phyloP scores from a whole-genome alignment of 1,140 invertebrate genomes.

The Pogonus chalceus region DNA sequence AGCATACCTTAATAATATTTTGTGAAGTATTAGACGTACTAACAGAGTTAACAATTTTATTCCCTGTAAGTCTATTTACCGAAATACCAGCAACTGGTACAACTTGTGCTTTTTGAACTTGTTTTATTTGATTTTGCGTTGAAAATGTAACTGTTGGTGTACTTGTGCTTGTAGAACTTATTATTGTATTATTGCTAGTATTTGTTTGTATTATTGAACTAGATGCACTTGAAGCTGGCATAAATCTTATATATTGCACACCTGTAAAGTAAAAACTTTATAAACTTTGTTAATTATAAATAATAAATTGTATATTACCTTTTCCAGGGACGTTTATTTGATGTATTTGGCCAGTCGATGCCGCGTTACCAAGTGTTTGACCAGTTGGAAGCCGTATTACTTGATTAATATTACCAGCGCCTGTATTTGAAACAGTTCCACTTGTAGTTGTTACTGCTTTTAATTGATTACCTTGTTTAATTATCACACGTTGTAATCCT shows the following conservation, averaged over 20 bases:
- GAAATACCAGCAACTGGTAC: conserved; percentile 35
- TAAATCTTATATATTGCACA: conserved; percentile 62
- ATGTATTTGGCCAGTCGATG: conserved; percentile 48
- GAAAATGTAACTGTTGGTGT: conserved; percentile 30
- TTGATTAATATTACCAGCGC: conserved; percentile 33
- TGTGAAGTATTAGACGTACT: conserved; percentile 2
- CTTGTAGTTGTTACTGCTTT: conserved; percentile 26
- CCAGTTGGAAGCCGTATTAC: conserved; percentile 51
- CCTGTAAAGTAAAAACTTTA: conserved; percentile 27
- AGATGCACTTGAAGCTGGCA: conserved; percentile 41
- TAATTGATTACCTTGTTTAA: conserved; percentile 43
- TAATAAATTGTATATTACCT: conserved; percentile 41
- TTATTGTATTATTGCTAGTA: too few relatives aligned
- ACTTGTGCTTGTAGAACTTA: neutral
- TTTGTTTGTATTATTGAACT: conserved; percentile 35
- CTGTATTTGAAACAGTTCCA: conserved; percentile 6
- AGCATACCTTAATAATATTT: conserved; percentile 7
- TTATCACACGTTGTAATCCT: conserved; percentile 47
- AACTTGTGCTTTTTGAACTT: conserved; percentile 31
- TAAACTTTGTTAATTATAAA: conserved; percentile 13
- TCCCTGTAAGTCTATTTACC: neutral
- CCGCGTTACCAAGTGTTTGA: conserved; percentile 42
- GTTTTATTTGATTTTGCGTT: conserved; percentile 33
- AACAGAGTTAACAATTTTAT: conserved; percentile 7
- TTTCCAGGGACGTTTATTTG: conserved; percentile 60